Evolutionary conservation across 2,888 invertebrate genomes (phyloP), one percentile per base, ranked within the genome.

Genomic region (Caradrina clavipalpis): DNA sequence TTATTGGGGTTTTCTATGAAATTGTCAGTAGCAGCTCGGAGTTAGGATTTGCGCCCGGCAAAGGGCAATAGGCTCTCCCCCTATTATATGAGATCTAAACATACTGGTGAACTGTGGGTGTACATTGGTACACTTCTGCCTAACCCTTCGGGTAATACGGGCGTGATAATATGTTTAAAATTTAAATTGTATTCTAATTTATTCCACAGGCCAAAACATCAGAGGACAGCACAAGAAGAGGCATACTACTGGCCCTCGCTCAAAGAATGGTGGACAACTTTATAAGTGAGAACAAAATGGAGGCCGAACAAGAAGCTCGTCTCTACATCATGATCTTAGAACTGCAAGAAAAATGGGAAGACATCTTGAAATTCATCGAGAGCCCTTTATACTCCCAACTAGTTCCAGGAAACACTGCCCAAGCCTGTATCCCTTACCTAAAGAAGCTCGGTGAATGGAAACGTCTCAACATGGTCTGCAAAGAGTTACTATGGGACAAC

Each of bases 231-330:
- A 95, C 96, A 1, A 97, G 97, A 88, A 95, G 93, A 78, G 97
- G 97, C 76, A 97, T 99, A 79, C 97, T 98, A 35, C 96, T 99
- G 42, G 97, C 98, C 2, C 95, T 99, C 73, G 99, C 99, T 8
- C 99, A 99, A 91, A 97, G 98, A 90, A 99, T 99, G 99, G 97
- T 99, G 39, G 97, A 98, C 83, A 99, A 99, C 91, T 97, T 98
- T 89, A 97, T 99, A 66, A 96, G 97, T 7, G 98, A 99, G 76
- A 97, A 98, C 81, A 98, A 98, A 95, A 96, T 99, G 87, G 98
- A 99, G 90, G 98, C 99, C 0, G 99, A 99, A 90, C 99, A 99
- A 93, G 99, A 99, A 92, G 98, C 99, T 0, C 97, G 98, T 69
- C 96, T 99, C 54, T 99, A 99, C 93, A 96, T 99, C 67, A 98